Conservation (phyloP, 2,113 vertebrate genomes). For the Crotalus helleri region DNA sequence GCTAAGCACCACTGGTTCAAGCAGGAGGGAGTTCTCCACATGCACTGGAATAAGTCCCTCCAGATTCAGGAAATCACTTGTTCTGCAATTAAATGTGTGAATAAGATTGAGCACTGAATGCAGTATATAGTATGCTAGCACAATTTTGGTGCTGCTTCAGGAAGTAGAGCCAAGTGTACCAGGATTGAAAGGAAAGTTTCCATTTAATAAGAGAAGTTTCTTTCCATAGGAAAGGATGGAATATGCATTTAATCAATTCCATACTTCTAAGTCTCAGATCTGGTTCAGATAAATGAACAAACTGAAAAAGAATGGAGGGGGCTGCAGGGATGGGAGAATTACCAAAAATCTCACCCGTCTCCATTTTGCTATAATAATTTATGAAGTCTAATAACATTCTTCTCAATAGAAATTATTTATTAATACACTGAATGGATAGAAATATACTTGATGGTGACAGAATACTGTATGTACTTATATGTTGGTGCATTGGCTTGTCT, state of each 20-base stretch:
- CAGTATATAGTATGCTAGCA: background rate
- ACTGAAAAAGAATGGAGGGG: background rate
- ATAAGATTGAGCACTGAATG: background rate
- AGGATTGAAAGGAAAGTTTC: background rate
- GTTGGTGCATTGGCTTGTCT: background rate
- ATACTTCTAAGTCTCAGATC: background rate
- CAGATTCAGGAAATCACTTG: background rate
- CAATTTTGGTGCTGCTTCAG: background rate
- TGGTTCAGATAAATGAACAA: background rate
- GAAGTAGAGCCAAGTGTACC: background rate
- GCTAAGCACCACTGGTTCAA: background rate
- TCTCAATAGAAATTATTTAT: background rate
- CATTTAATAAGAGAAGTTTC: background rate
- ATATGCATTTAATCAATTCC: background rate
- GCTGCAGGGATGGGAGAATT: background rate
- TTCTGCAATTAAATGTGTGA: background rate
- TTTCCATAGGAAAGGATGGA: background rate
- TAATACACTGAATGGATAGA: background rate
- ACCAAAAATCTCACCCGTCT: background rate
- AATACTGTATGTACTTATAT: background rate
- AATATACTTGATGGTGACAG: background rate
- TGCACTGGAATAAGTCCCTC: background rate
- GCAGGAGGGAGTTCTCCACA: background rate
- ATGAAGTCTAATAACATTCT: background rate
- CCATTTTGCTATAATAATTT: background rate